Conservation (phyloP, 2,113 vertebrate species). For the Hylia prasina region DNA sequence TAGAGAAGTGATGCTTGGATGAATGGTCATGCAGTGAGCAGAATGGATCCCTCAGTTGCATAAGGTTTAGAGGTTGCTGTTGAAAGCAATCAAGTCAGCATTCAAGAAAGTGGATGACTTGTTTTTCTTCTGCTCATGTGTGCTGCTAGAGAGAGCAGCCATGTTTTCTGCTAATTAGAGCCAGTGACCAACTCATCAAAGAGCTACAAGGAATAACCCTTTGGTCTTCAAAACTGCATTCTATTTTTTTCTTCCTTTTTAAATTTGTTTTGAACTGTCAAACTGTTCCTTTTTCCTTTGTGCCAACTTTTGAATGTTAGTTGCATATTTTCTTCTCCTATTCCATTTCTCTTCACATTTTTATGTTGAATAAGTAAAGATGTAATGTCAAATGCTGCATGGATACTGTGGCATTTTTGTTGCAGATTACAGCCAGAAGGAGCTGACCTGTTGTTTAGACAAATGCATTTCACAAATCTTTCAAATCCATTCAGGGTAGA, state of each 20-base stretch:
- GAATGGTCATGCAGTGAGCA: not conserved
- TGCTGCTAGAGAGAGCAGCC: not conserved
- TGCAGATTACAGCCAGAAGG: not conserved
- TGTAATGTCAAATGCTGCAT: not conserved
- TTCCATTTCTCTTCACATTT: not conserved
- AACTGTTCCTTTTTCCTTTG: not conserved
- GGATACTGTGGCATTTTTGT: not conserved
- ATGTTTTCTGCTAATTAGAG: not conserved
- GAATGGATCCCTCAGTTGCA: not conserved
- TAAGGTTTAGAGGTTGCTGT: not conserved
- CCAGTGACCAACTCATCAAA: not conserved
- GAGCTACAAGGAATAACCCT: not conserved
- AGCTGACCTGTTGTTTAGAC: not conserved
- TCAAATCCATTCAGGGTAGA: not conserved
- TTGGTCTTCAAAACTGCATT: not conserved
- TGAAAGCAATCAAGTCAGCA: not conserved
- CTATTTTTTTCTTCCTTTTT: not conserved
- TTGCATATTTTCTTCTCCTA: not conserved
- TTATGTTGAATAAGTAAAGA: not conserved
- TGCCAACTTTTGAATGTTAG: not conserved
- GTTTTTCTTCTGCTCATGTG: not conserved
- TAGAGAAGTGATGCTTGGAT: not conserved
- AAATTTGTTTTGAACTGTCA: not conserved
- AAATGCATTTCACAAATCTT: conserved; percentile 5
- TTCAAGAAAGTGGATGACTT: not conserved